These are phyloP conservation scores for Anoncus sp. DNA, from an alignment of 2,888 invertebrate genomes.

Conservation along the genomic window DNA sequence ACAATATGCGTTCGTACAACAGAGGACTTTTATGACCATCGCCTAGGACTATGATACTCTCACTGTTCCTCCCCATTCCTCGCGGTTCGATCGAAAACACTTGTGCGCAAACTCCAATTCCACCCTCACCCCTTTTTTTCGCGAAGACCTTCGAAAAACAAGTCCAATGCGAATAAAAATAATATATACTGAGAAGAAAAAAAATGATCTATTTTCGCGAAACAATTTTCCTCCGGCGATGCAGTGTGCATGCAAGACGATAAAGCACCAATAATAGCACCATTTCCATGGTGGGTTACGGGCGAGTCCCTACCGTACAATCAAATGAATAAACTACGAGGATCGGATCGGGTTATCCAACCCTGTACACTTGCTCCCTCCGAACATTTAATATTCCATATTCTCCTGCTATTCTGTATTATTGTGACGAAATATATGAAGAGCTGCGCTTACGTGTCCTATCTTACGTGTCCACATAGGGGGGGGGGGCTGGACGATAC, in stretches of 20 bases:
- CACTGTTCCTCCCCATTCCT: background rate
- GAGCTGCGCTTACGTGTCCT: conserved; percentile 6
- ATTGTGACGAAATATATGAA: background rate
- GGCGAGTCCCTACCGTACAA: conserved; percentile 20
- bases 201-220: background rate
- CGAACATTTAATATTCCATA: conserved; percentile 41
- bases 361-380: conserved; percentile 7
- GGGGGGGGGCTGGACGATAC: background rate
- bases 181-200: conserved; percentile 2
- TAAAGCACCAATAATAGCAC: conserved; percentile 23
- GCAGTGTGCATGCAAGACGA: conserved; percentile 14
- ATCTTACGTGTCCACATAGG: background rate
- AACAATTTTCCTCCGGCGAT: conserved; percentile 27
- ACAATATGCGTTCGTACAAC: background rate
- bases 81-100: background rate
- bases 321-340: conserved; percentile 52
- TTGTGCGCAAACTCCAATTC: conserved; percentile 23
- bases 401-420: conserved; percentile 22
- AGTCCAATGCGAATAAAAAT: conserved; percentile 2
- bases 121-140: background rate
- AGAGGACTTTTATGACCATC: background rate
- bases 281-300: conserved; percentile 1
- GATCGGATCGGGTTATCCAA: conserved; percentile 11
- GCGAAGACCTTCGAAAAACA: background rate
- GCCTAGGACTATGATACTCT: background rate